phyloP scores from a whole-genome alignment of 2,113 vertebrate genomes.

The Andinoacara biseriatus region DNA sequence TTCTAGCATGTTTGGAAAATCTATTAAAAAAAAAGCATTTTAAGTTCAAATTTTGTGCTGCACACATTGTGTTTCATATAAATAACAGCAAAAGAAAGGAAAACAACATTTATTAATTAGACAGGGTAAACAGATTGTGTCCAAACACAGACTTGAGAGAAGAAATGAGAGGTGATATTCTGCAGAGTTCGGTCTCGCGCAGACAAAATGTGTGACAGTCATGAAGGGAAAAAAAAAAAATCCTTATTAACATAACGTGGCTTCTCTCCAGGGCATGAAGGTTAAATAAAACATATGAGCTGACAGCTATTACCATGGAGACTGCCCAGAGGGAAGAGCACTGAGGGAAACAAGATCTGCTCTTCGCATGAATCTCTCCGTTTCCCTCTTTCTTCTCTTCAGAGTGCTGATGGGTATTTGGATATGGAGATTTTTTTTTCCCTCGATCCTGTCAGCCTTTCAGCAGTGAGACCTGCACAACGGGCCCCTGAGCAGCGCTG shows the following conservation, averaged over 20 bases:
- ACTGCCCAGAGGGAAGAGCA: conserved; percentile 43
- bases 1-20: not conserved
- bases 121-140: not conserved
- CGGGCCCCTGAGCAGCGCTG: not conserved
- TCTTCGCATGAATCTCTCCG: conserved; percentile 19
- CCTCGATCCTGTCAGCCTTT: conserved; percentile 4
- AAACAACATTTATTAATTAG: not conserved
- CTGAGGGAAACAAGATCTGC: conserved; percentile 15
- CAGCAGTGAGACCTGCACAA: not conserved
- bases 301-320: conserved; percentile 68
- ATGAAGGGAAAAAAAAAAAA: conserved; percentile 14
- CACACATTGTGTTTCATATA: not conserved
- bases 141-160: not conserved
- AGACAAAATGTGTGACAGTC: not conserved
- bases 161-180: conserved; percentile 4
- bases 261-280: conserved; percentile 32
- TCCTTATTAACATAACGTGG: conserved; percentile 12
- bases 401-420: conserved; percentile 35
- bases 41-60: not conserved
- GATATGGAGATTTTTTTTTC: conserved; percentile 32
- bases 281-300: conserved; percentile 66
- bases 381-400: conserved; percentile 12
- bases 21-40: not conserved
- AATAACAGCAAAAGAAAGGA: not conserved
- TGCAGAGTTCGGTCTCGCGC: conserved; percentile 1